Evolutionary conservation across 2,888 invertebrate species (phyloP).

Genomic region (Meliscaeva auricollis): DNA sequence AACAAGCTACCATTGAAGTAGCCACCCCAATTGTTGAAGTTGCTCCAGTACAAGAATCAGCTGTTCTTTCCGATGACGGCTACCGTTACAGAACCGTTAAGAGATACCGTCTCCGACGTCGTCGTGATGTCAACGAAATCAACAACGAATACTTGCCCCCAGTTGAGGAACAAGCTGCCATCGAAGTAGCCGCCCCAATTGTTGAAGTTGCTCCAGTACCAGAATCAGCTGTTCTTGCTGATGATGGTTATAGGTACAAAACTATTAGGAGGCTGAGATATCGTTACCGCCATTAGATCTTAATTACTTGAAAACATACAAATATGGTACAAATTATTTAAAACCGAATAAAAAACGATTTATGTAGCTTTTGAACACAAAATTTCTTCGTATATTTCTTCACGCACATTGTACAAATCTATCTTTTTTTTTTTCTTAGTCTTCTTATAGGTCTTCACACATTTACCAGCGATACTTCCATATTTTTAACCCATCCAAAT

Average conservation of each 20-base stretch:
- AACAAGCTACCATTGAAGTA: constrained; percentile 8
- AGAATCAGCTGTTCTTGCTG: constrained; percentile 42
- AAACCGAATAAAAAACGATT: too few species aligned
- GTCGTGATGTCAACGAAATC: constrained; percentile 79
- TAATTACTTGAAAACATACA: too few species aligned
- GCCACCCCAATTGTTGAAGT: constrained; percentile 45
- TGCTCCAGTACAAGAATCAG: constrained; percentile 50
- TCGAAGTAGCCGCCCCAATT: constrained; percentile 22
- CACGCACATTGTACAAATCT: too few species aligned
- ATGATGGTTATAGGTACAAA: constrained; percentile 59
- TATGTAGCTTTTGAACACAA: too few species aligned
- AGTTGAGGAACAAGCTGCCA: constrained; percentile 55
- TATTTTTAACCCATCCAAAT: too few species aligned
- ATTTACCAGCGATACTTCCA: too few species aligned
- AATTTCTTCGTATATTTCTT: too few species aligned
- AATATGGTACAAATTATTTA: too few species aligned
- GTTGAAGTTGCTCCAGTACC: constrained; percentile 40
- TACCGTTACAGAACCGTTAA: constrained; percentile 82
- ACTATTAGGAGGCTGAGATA: constrained; percentile 57
- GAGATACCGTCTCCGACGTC: constrained; percentile 78
- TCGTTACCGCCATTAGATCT: constrained; percentile 50
- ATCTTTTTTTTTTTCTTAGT: too few species aligned
- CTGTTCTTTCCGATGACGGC: constrained; percentile 79
- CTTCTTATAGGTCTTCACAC: too few species aligned
- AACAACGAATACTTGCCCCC: constrained; percentile 76